Base-by-base conservation (phyloP, 2,113 vertebrate genomes). In the Grantiella picta region DNA sequence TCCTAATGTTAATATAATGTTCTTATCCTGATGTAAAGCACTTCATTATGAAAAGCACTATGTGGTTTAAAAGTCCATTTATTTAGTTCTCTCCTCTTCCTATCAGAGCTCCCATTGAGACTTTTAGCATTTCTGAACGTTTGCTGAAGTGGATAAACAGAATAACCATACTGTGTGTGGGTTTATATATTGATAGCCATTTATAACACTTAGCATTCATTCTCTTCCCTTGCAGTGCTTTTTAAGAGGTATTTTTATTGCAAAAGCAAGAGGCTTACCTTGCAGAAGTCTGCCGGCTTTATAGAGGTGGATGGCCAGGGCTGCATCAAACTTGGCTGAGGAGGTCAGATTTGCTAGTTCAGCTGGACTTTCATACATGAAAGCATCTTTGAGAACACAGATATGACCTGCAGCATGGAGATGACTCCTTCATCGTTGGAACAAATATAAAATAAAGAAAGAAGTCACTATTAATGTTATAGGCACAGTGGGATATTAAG, bases 291-390 rank as follows among this genome's bases (percentile, higher is more conserved):
- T 96, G 88, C 99, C 99, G 70, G 95, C 99, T 97, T 98, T 98
- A 73, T 98, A 99, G 17, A 99, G 98, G 86, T 99, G 99, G 83
- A 99, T 99, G 16, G 98, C 99, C 93, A 99, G 83, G 1, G 98
- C 99, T 15, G 97, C 99, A 40, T 99, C 97, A 65, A 98, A 96
- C 57, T 97, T 96, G 85, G 97, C 96, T 5, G 93, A 82, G 28
- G 44, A 95, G 18, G 98, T 89, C 33, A 99, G 96, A 16, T 76
- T 18, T 17, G 98, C 95, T 56, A 99, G 93, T 52, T 98, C 98
- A 21, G 96, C 73, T 1, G 98, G 72, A 31, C 98, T 98, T 42
- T 97, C 95, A 73, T 98, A 98, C 49, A 98, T 96, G 52, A 93
- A 96, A 53, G 97, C 97, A 94, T 99, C 98, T 90, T 97, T 97